phyloP scores from a whole-genome alignment of 2,888 invertebrate genomes.

The Drosophila planitibia region DNA sequence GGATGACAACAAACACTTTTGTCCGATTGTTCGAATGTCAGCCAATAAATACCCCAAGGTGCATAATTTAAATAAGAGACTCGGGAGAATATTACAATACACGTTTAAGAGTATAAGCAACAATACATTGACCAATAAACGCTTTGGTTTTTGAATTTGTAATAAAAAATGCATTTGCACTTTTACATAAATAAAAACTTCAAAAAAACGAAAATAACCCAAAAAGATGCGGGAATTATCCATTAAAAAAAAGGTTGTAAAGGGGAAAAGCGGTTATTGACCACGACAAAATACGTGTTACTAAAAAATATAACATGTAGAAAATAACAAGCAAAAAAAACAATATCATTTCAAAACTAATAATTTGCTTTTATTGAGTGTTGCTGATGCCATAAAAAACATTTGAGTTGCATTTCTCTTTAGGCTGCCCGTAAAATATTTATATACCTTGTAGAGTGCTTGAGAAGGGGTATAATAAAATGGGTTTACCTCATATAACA shows the following conservation, averaged over 20 bases:
- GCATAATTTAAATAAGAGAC: not conserved
- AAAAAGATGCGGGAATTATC: slow-evolving; percentile 31
- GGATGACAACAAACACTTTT: not conserved
- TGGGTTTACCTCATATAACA: not conserved
- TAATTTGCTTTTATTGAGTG: slow-evolving; percentile 82
- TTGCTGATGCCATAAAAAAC: slow-evolving; percentile 79
- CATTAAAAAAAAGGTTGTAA: slow-evolving; percentile 1
- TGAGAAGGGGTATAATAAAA: not conserved
- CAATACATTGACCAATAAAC: slow-evolving; percentile 14
- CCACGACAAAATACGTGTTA: slow-evolving; percentile 27
- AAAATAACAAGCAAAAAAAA: slow-evolving; percentile 11
- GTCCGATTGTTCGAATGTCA: not conserved
- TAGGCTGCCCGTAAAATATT: slow-evolving; percentile 61
- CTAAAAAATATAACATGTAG: slow-evolving; percentile 1
- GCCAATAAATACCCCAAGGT: not conserved
- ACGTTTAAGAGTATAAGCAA: not conserved
- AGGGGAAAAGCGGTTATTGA: not conserved
- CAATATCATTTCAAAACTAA: slow-evolving; percentile 59
- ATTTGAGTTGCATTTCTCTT: slow-evolving; percentile 60
- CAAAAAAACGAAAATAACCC: not conserved
- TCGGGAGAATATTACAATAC: not conserved
- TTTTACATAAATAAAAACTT: slow-evolving; percentile 30
- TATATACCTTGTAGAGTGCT: slow-evolving; percentile 15
- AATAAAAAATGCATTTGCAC: slow-evolving; percentile 69
- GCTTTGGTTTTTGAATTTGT: slow-evolving; percentile 47